Evolutionary conservation across 2,888 invertebrate species (phyloP).

Genomic region (Eupithecia subumbrata): DNA sequence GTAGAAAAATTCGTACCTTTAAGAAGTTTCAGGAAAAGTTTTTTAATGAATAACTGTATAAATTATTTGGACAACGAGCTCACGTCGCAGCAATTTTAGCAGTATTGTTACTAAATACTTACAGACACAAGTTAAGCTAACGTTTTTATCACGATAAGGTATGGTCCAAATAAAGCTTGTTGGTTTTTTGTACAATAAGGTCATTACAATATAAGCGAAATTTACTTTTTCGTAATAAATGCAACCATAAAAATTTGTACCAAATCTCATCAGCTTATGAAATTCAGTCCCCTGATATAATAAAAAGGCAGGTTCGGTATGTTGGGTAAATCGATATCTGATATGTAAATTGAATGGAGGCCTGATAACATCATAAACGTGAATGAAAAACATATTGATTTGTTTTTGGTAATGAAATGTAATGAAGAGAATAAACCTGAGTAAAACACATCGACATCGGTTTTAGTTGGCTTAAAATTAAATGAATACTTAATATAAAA

Average conservation of each 20-base stretch:
- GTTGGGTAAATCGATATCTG: slow-evolving; percentile 5
- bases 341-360: neutral
- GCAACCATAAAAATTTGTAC: slow-evolving; percentile 2
- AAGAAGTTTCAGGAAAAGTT: neutral
- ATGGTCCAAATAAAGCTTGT: neutral
- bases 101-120: neutral
- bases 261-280: neutral
- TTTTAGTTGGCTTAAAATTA: neutral
- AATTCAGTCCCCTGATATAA: neutral
- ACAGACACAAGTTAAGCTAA: neutral
- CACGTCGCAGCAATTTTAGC: neutral
- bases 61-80: neutral
- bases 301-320: neutral
- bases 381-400: slow-evolving; percentile 12
- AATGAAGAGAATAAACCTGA: neutral
- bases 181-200: neutral
- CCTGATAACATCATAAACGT: slow-evolving; percentile 7
- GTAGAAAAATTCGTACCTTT: neutral
- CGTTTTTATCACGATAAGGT: neutral
- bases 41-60: neutral
- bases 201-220: neutral
- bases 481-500: no score
- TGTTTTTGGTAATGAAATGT: slow-evolving; percentile 1
- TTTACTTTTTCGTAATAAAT: no score
- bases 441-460: neutral